These are phyloP conservation scores for Pelosia muscerda DNA, from an alignment of 2,888 invertebrate genomes.

Conservation along the genomic window DNA sequence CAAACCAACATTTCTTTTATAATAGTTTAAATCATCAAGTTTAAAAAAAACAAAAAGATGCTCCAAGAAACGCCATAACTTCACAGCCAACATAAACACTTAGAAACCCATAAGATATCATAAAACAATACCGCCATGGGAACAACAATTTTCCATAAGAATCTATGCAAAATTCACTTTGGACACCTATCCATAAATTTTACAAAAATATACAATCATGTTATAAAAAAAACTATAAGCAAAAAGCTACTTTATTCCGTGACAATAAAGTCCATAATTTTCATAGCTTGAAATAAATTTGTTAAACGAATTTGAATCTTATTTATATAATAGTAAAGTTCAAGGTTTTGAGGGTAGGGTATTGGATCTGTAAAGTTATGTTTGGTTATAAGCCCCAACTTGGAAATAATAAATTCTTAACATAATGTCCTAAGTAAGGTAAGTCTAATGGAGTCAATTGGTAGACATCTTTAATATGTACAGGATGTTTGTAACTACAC, in stretches of 20 bases:
- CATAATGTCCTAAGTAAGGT: constrained; percentile 26
- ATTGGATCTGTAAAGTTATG: neutral
- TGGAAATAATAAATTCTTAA: constrained; percentile 29
- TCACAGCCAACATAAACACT: constrained; percentile 32
- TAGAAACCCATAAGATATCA: constrained; percentile 34
- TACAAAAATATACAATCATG: neutral
- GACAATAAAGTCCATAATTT: neutral
- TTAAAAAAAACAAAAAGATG: neutral
- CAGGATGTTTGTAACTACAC: constrained; percentile 21
- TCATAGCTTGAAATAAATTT: neutral
- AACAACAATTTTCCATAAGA: constrained; percentile 41
- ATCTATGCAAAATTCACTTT: constrained; percentile 43
- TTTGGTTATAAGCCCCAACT: constrained; percentile 20
- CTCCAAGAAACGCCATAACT: constrained; percentile 24
- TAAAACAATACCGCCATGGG: constrained; percentile 39
- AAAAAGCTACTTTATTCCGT: neutral
- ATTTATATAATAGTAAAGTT: neutral
- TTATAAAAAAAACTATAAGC: neutral
- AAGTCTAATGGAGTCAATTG: constrained; percentile 45
- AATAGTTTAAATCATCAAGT: too few species aligned
- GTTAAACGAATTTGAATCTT: constrained; percentile 5
- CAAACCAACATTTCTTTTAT: too few species aligned
- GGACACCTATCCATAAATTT: constrained; percentile 26
- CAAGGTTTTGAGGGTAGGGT: neutral
- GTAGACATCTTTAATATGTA: constrained; percentile 39